Evolutionary conservation across 2,888 invertebrate species (phyloP), one percentile per base, ranked within the genome.

Genomic region (Pollenia griseotomentosa): DNA sequence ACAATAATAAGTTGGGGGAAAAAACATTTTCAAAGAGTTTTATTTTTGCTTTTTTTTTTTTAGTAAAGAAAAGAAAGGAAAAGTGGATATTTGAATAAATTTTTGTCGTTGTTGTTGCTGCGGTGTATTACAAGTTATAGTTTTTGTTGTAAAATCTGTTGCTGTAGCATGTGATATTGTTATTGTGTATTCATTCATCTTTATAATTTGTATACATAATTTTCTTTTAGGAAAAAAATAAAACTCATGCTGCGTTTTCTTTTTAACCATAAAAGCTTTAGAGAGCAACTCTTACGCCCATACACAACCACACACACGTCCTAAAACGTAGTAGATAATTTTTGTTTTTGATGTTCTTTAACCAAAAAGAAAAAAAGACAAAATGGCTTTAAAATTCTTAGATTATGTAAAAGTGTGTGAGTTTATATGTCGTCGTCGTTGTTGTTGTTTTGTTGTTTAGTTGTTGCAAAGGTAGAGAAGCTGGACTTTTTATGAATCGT

Each of bases 181-280:
- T 16, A 16, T 63, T 63, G 42, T 44, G 44, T 19, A 11, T 44
- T 11, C 9, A 16, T 63, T 63, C 44, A 33, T 33, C 33, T 33
- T 33, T 33, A 4, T 6, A 33, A 33, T 33, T 33, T 33, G 33
- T 33, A 33, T n/a, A 44, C n/a, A n/a, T n/a, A n/a, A 11, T 73
- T n/a, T 46, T 23, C 46, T 59, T 46, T 46, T 33, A 7, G 44
- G n/a, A 46, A 46, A 80, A 70, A 75, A 73, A 73, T 46, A 48
- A 53, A 70, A 75, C n/a, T 73, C 73, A 68, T 79, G 83, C 61
- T 77, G 77, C 6, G 46, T 61, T 51, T n/a, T 77, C 16, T 4
- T 74, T 57, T 11, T 23, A 57, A 23, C 23, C 33, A 33, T 33
- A 33, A 33, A 44, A 77, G 65, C 66, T 77, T 66, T 57, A n/a